Base-by-base conservation (phyloP, 2,113 vertebrate species). In the Etia nguti region DNA sequence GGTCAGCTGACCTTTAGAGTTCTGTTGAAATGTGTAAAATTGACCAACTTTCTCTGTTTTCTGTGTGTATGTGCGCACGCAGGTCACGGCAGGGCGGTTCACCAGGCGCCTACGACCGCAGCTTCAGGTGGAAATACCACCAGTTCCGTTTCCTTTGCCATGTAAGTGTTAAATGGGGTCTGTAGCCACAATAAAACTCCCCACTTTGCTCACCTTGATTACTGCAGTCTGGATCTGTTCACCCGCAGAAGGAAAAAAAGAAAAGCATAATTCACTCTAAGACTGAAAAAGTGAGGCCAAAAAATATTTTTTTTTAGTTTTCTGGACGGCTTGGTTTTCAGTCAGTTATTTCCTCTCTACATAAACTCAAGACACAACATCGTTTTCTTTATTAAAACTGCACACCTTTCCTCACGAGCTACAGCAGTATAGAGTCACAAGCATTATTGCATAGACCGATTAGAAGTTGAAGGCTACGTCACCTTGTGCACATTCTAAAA, bases 61-160 rank as follows among this genome's bases (percentile, higher is more conserved):
- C n/a, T 68, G 20, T 75, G 12, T 85, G 36, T 89, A 22, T 86
- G 62, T 73, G 29, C 12, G 22, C n/a, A 36, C 2, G 3, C 26
- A 97, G 97, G 68, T 96, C 96, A 1, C 97, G 98, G 56, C 98
- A 98, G 60, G 98, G 97, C 0, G 98, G 98, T 2, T 99, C 98
- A 34, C 98, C 98, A 0, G 98, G 98, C 0, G 99, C 98, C 0
- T 99, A 99, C 0, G 99, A 99, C 93, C 97, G 99, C 73, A 99
- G 99, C 94, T 99, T 99, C 94, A 97, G 98, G 87, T 99, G 98
- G 99, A 99, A 99, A 91, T 99, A 98, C 94, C 98, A 99, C 95
- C 99, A 99, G 96, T 99, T 99, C 94, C 98, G 98, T 81, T 99
- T 99, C 95, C 97, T 99, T 57, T 99, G 99, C 95, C 98, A 99